Conservation (phyloP, 64 coral and sea anemone species). For the Acropora tenuis region DNA sequence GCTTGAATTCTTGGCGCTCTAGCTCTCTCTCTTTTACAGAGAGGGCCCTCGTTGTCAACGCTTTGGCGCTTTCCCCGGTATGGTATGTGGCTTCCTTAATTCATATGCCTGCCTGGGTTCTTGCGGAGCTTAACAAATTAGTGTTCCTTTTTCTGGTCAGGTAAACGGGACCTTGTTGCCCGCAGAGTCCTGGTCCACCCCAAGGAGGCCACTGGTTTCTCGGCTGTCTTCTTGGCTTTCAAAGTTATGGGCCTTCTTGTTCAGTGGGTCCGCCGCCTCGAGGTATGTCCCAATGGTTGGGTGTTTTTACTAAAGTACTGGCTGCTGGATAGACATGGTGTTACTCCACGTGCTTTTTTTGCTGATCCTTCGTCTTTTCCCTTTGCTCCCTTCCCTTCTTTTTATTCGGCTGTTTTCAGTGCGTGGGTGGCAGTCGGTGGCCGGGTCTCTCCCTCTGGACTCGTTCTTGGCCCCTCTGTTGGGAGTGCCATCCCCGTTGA, state of each 20-base stretch:
- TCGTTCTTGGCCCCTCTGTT: background rate
- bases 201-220: background rate
- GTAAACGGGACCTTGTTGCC: background rate
- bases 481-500: background rate
- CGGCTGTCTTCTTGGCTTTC: background rate
- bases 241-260: background rate
- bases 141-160: constrained; percentile 18
- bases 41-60: constrained; percentile 14
- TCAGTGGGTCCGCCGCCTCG: background rate
- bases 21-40: background rate
- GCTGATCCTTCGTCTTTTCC: background rate
- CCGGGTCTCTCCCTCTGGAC: background rate
- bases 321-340: background rate
- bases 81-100: constrained; percentile 23
- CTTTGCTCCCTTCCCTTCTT: background rate
- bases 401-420: background rate
- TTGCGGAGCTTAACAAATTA: background rate
- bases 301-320: background rate
- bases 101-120: background rate
- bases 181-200: background rate
- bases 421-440: background rate
- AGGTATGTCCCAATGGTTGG: background rate
- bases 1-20: constrained; percentile 31
- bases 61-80: constrained; percentile 1
- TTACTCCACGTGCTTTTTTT: background rate